These are phyloP conservation scores for Pocillopora verrucosa DNA, from an alignment of 64 coral and sea anemone species.

Conservation along the genomic window DNA sequence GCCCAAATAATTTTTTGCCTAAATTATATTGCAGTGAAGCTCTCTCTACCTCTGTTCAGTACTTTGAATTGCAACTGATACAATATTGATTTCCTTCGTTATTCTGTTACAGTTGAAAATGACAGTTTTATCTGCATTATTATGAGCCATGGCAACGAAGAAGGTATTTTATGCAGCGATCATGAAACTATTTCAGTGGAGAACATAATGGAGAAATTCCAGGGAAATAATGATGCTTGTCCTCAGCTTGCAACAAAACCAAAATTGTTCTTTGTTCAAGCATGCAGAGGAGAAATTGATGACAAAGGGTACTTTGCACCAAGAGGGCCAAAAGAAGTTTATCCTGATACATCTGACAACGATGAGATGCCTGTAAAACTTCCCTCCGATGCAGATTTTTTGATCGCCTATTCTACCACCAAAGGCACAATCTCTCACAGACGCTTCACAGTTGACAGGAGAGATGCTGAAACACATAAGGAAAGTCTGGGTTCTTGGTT, in stretches of 20 bases:
- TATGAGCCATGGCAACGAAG: slow-evolving; percentile 75
- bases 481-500: slow-evolving; percentile 71
- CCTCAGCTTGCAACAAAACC: slow-evolving; percentile 71
- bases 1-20: no score
- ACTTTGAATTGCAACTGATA: background rate
- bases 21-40: no score
- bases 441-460: slow-evolving; percentile 14
- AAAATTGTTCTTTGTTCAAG: slow-evolving; percentile 87
- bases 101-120: slow-evolving; percentile 44
- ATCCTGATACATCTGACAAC: slow-evolving; percentile 16
- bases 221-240: slow-evolving; percentile 48
- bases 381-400: slow-evolving; percentile 80
- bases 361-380: slow-evolving; percentile 74
- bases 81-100: background rate
- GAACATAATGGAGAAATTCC: slow-evolving; percentile 62
- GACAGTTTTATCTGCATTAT: slow-evolving; percentile 80
- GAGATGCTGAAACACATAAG: background rate
- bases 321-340: slow-evolving; percentile 12
- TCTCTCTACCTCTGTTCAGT: no score
- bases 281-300: slow-evolving; percentile 70
- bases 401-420: slow-evolving; percentile 87
- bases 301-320: slow-evolving; percentile 61
- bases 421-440: slow-evolving; percentile 67
- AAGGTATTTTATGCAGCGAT: slow-evolving; percentile 62
- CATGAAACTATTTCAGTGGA: slow-evolving; percentile 57